Conservation (phyloP, 2,888 invertebrate genomes). For the Drosophila bunnanda region DNA sequence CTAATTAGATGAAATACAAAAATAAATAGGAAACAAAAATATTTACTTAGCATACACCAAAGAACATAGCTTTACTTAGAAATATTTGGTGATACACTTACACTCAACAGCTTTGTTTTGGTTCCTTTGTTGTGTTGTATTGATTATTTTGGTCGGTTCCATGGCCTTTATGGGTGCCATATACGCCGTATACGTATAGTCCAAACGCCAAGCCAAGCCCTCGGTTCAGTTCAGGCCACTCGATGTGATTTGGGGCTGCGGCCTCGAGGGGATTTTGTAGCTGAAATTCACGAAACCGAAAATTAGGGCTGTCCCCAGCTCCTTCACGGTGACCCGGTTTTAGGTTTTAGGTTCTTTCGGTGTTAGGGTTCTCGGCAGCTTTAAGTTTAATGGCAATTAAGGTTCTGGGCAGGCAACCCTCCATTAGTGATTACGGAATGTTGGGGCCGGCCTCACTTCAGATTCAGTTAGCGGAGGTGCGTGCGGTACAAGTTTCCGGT, state of each 20-base stretch:
- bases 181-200: constrained; percentile 8
- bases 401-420: constrained; percentile 23
- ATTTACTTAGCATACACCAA: not conserved
- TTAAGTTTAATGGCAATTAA: constrained; percentile 43
- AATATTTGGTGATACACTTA: constrained; percentile 1
- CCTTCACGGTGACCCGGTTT: constrained; percentile 34
- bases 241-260: constrained; percentile 34
- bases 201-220: constrained; percentile 38
- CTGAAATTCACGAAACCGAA: constrained; percentile 45
- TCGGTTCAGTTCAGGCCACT: constrained; percentile 24
- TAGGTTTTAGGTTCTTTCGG: constrained; percentile 20
- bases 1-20: not conserved
- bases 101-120: constrained; percentile 28
- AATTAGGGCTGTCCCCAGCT: constrained; percentile 40
- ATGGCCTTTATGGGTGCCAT: constrained; percentile 36
- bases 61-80: no score
- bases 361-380: constrained; percentile 24
- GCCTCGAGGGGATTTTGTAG: constrained; percentile 34
- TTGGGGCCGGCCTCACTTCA: constrained; percentile 26
- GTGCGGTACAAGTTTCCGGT: constrained; percentile 30
- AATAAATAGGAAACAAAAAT: not conserved
- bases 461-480: constrained; percentile 41
- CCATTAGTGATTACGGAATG: constrained; percentile 42
- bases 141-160: constrained; percentile 39
- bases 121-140: constrained; percentile 37